Conservation (phyloP, 2,888 invertebrate genomes). For the Stenoptilia bipunctidactyla region DNA sequence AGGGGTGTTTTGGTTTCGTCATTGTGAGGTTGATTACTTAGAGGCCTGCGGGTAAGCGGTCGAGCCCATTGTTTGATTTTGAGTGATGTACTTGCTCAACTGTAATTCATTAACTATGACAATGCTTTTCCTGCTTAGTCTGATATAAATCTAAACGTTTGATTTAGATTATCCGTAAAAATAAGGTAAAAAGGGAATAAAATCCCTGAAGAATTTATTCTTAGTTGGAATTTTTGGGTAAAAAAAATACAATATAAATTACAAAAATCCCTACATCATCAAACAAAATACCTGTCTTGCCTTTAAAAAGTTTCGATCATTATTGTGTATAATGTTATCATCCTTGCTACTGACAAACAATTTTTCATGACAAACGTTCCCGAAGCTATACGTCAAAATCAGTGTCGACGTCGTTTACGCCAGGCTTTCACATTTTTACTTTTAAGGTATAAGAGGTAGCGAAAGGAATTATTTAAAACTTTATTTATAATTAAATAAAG, state of each 20-base stretch:
- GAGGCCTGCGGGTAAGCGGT: constrained; percentile 1
- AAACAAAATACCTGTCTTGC: background rate
- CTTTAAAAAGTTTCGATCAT: constrained; percentile 2
- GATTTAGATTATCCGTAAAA: too few relatives aligned
- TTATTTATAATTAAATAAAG: too few relatives aligned
- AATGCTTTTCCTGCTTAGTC: constrained; percentile 13
- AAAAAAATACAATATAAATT: too few relatives aligned
- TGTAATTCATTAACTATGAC: constrained; percentile 19
- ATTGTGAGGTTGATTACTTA: constrained; percentile 44
- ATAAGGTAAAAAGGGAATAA: too few relatives aligned
- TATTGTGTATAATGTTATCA: constrained; percentile 2
- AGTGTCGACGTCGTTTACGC: constrained; percentile 52
- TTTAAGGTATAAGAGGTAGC: too few relatives aligned
- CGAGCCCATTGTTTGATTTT: constrained; percentile 1
- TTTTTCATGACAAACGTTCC: constrained; percentile 41
- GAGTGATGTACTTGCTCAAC: background rate
- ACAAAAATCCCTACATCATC: too few relatives aligned
- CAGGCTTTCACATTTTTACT: constrained; percentile 9
- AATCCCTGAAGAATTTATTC: too few relatives aligned
- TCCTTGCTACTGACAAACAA: constrained; percentile 27
- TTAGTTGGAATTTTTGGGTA: too few relatives aligned
- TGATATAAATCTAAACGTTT: too few relatives aligned
- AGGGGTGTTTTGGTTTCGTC: constrained; percentile 51
- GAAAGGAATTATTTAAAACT: too few relatives aligned
- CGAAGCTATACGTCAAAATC: constrained; percentile 60